Evolutionary conservation across 2,797 vertebrate genomes (phyloP).

Genomic region (Pampus argenteus): DNA sequence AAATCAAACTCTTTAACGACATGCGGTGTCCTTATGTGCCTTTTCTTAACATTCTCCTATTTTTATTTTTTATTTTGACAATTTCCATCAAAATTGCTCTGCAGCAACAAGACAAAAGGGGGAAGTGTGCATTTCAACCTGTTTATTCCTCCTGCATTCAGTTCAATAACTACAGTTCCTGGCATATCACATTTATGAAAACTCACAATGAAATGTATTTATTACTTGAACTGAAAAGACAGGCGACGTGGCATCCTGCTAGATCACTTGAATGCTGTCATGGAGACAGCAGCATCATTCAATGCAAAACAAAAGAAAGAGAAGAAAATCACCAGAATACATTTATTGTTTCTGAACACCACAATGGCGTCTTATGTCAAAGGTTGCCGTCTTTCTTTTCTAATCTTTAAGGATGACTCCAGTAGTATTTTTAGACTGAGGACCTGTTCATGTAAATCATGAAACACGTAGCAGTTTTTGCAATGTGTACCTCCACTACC

Average conservation of each 20-base stretch:
- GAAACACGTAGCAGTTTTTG: not conserved
- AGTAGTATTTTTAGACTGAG: not conserved
- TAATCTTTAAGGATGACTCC: not conserved
- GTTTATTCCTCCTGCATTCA: not conserved
- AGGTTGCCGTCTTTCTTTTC: not conserved
- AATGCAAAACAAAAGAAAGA: not conserved
- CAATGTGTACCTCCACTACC: too few species aligned
- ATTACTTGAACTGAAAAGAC: slow-evolving; percentile 1
- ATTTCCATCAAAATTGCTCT: not conserved
- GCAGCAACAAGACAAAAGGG: slow-evolving; percentile 1
- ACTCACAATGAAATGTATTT: not conserved
- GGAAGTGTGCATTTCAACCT: not conserved
- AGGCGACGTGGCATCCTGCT: not conserved
- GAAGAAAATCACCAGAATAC: not conserved
- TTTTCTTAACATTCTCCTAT: too few species aligned
- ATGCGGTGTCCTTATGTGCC: not conserved
- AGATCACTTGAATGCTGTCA: slow-evolving; percentile 3
- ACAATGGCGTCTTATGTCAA: not conserved
- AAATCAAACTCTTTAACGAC: not conserved
- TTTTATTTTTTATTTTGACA: too few species aligned
- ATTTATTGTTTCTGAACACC: not conserved
- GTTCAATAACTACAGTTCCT: slow-evolving; percentile 18
- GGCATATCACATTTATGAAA: slow-evolving; percentile 3
- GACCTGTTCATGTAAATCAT: not conserved
- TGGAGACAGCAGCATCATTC: not conserved